These are phyloP conservation scores for Lytechinus pictus DNA, from an alignment of 35 echinoderm and acorn worm genomes.

Conservation along the genomic window DNA sequence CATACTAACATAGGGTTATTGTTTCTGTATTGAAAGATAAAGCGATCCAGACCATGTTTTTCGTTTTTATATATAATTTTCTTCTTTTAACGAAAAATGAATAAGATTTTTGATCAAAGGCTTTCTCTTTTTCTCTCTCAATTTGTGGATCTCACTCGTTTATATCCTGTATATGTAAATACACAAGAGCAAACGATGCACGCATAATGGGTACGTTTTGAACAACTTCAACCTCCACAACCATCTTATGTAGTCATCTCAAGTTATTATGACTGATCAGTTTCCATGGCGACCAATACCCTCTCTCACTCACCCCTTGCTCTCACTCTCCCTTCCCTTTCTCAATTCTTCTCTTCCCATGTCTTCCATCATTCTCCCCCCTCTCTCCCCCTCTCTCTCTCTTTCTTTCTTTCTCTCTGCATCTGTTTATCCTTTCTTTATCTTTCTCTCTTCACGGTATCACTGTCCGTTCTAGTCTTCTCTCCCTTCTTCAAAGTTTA, in stretches of 20 bases:
- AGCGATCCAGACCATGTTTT: too few relatives aligned
- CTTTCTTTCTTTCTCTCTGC: background rate
- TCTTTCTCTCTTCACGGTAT: background rate
- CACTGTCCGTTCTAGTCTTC: background rate
- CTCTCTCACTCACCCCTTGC: background rate
- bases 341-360: background rate
- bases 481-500: background rate
- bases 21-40: too few relatives aligned
- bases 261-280: constrained; percentile 54
- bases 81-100: too few relatives aligned
- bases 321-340: background rate
- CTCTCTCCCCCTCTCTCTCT: background rate
- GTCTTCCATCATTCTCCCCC: background rate
- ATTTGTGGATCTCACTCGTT: background rate
- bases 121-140: background rate
- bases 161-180: background rate
- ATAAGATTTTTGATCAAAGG: background rate
- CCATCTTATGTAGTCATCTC: constrained; percentile 28
- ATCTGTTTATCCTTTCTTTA: background rate
- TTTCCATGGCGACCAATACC: constrained; percentile 36
- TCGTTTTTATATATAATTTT: too few relatives aligned
- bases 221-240: background rate
- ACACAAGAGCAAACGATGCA: background rate
- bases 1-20: too few relatives aligned
- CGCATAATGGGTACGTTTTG: constrained; percentile 22